Evolutionary conservation across 1,140 invertebrate genomes (phyloP), one percentile per base, ranked within the genome.

Genomic region (Drosophila arizonae): DNA sequence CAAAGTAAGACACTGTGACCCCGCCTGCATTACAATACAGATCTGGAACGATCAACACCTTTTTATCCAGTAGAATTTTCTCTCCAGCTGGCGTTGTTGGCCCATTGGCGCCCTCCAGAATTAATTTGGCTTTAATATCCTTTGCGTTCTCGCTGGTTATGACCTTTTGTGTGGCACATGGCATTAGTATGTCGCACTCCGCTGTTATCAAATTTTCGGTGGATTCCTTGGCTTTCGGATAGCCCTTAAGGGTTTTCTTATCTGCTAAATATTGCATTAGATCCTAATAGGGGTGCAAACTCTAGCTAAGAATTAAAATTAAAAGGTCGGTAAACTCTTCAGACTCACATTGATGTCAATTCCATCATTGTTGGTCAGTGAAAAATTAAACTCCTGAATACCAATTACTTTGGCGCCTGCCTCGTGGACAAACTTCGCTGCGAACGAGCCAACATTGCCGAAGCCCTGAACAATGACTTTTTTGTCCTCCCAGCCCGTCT

Each of bases 1-100:
- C 97, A 92, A 98, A 97, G 92, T 97, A 98, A 6, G 97, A 97
- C 1, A 97, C 97, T 0, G 97, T 97, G 21, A 97, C 97, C 92
- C 97, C 96, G 79, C 97, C 97, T 64, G 95, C 96, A 92, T 97
- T 98, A 55, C 96, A 94, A 89, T 94, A 94, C 86, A 97, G 93
- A 93, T 98, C 97, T 11, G 97, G 97, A 60, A 98, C 94, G 17
- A 98, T 94, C 1, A 98, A 92, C 21, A 96, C 93, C 33, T 96
- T 96, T 48, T 94, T 94, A 24, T 96, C 93, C 4, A 89, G 74
- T 13, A 98, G 92, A 39, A 97, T 95, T 70, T 94, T 94, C 90
- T 98, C 96, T 6, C 96, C 97, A 11, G 94, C 95, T 2, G 96
- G 96, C 1, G 97, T 97, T 1, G 95, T 96, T 0, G 97, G 96